Evolutionary conservation across 2,888 invertebrate species (phyloP).

Genomic region (Mimumesa dahlbomi): DNA sequence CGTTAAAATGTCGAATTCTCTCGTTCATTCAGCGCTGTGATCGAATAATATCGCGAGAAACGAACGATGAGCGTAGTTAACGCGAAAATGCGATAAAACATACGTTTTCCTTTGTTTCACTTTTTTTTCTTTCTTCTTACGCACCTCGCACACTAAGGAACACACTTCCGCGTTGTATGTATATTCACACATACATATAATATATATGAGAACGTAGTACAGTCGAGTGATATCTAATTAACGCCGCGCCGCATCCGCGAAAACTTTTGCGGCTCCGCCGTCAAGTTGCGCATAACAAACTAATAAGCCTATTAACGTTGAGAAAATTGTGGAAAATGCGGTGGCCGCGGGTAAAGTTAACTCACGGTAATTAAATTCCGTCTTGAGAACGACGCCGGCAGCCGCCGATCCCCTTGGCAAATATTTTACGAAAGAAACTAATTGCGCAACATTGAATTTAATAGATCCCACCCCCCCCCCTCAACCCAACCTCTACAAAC

Average conservation of each 20-base stretch:
- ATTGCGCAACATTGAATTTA: slow-evolving; percentile 18
- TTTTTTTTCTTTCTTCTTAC: no score
- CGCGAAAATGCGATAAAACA: no score
- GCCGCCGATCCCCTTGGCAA: not conserved
- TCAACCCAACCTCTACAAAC: not conserved
- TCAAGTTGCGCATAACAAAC: slow-evolving; percentile 23
- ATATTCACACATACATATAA: no score
- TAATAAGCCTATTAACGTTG: slow-evolving; percentile 28
- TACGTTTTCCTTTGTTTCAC: no score
- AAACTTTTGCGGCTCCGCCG: not conserved
- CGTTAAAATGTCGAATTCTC: no score
- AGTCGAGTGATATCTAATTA: slow-evolving; percentile 17
- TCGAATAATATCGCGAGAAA: no score
- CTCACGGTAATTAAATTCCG: slow-evolving; percentile 30
- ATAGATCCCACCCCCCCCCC: not conserved
- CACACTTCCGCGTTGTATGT: no score
- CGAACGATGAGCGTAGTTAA: no score
- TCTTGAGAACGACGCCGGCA: slow-evolving; percentile 9
- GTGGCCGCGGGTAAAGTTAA: slow-evolving; percentile 20
- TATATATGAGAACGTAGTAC: no score
- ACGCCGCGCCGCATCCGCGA: not conserved
- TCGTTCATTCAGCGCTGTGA: no score
- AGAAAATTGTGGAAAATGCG: slow-evolving; percentile 11
- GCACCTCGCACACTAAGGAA: no score
- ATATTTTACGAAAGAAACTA: slow-evolving; percentile 20